Evolutionary conservation across 2,113 vertebrate species (phyloP).

Genomic region (Loxodonta africana): DNA sequence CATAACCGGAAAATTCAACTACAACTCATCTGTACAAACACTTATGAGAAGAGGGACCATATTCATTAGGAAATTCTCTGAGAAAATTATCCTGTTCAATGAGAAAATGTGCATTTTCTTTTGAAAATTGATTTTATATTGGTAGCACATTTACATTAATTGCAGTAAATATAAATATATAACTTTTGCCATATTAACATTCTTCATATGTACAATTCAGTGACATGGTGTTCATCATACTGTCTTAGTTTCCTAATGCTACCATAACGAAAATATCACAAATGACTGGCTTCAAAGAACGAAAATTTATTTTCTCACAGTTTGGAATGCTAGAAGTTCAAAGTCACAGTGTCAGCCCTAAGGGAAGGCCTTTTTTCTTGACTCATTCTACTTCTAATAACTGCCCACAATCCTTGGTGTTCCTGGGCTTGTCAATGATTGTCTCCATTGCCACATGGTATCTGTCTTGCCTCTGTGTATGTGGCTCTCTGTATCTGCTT

Average conservation of each 20-base stretch:
- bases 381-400: background rate
- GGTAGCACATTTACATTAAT: background rate
- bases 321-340: background rate
- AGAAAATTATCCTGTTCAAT: background rate
- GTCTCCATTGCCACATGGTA: background rate
- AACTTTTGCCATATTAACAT: background rate
- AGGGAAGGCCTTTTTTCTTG: background rate
- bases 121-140: background rate
- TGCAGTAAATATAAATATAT: background rate
- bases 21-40: background rate
- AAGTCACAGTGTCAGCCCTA: background rate
- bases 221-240: background rate
- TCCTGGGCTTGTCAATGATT: background rate
- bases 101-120: constrained; percentile 23
- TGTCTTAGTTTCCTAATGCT: background rate
- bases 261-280: background rate
- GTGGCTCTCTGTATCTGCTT: background rate
- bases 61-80: background rate
- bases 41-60: background rate
- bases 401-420: background rate
- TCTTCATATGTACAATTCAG: background rate
- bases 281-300: background rate
- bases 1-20: background rate
- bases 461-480: background rate
- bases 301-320: background rate